phyloP scores from a whole-genome alignment of 1,140 invertebrate genomes.

The Spodoptera litura region DNA sequence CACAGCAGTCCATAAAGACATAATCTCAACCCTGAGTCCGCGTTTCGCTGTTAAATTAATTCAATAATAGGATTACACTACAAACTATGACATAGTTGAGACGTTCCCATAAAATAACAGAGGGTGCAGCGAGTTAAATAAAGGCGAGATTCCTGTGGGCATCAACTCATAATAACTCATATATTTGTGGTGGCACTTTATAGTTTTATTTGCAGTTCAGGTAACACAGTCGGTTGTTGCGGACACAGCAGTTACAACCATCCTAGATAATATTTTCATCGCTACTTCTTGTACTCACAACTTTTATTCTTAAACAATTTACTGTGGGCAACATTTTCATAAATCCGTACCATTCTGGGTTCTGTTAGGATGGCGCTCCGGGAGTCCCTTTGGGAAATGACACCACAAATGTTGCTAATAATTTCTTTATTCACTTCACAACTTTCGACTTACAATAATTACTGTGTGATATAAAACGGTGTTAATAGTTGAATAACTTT shows the following conservation, averaged over 20 bases:
- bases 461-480: no score
- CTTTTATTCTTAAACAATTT: no score
- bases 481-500: no score
- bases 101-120: constrained; percentile 35
- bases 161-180: neutral
- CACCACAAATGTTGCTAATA: no score
- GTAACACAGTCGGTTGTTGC: neutral
- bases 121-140: constrained; percentile 8
- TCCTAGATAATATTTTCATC: neutral
- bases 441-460: no score
- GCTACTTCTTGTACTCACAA: neutral
- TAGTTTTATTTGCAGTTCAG: constrained; percentile 1
- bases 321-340: no score
- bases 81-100: constrained; percentile 30
- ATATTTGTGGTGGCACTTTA: constrained; percentile 16
- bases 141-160: neutral
- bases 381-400: no score
- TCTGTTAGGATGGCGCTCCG: no score
- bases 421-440: no score
- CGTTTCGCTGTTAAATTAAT: constrained; percentile 41
- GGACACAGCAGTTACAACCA: neutral
- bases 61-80: constrained; percentile 40
- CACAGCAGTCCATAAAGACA: constrained; percentile 44
- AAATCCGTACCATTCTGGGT: no score
- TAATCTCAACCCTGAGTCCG: constrained; percentile 23